A percentile compares a stretch with the other conserved stretches of the same genome.
Evolutionary conservation across 2,113 vertebrate genomes (phyloP).

Genomic region (Electrona antarctica): DNA sequence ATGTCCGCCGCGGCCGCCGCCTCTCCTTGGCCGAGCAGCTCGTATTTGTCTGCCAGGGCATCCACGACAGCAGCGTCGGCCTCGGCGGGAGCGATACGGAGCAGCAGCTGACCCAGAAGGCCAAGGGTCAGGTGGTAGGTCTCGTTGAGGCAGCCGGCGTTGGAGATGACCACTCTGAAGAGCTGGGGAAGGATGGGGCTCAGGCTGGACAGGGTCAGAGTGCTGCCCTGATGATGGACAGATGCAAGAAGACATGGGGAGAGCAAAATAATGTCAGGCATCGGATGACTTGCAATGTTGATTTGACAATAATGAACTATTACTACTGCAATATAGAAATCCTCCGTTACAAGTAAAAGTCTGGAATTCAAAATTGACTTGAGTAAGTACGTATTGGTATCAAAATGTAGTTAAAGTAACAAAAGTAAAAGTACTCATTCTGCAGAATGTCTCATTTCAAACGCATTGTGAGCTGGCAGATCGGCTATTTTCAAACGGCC

Average conservation of each 20-base stretch:
- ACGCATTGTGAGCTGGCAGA: no score
- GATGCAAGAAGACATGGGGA: background rate
- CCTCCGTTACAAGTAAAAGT: no score
- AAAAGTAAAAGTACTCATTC: no score
- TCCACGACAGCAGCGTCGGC: conserved; percentile 88
- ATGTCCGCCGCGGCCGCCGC: conserved; percentile 69
- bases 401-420: no score
- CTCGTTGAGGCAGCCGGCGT: conserved; percentile 94
- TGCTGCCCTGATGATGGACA: conserved; percentile 74
- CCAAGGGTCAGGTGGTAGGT: conserved; percentile 94
- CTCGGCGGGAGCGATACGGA: conserved; percentile 85
- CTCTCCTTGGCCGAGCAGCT: conserved; percentile 82
- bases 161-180: conserved; percentile 93
- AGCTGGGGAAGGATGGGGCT: conserved; percentile 91
- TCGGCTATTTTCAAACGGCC: no score
- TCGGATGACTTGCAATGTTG: no score
- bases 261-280: no score
- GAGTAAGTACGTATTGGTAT: no score
- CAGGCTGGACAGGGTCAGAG: conserved; percentile 84
- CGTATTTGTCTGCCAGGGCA: conserved; percentile 88
- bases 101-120: conserved; percentile 91
- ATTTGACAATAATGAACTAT: no score
- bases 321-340: no score
- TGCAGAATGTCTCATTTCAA: no score
- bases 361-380: no score